phyloP scores from a whole-genome alignment of 2,888 invertebrate genomes.

The Aphodius granarius region DNA sequence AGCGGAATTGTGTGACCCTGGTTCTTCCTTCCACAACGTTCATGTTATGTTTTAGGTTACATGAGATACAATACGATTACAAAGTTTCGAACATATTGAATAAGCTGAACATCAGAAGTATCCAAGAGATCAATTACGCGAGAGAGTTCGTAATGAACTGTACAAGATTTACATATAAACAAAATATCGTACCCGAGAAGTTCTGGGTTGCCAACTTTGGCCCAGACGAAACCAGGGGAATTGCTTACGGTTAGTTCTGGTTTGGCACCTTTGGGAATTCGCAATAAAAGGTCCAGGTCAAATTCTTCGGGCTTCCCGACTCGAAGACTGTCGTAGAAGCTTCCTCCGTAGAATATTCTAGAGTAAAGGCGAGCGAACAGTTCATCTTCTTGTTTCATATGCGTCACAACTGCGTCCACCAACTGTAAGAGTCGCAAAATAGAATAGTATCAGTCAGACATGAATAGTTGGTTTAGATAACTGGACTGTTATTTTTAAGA shows the following conservation, averaged over 20 bases:
- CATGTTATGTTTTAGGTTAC: no score
- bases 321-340: slow-evolving; percentile 63
- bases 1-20: no score
- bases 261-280: slow-evolving; percentile 56
- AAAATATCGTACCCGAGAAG: neutral
- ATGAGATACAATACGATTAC: no score
- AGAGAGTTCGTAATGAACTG: no score
- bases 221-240: slow-evolving; percentile 3
- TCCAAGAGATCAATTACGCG: no score
- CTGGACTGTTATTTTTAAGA: no score
- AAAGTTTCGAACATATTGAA: no score
- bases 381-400: slow-evolving; percentile 41
- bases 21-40: neutral
- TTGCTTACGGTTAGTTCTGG: slow-evolving; percentile 23
- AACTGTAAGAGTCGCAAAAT: slow-evolving; percentile 33
- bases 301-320: slow-evolving; percentile 64
- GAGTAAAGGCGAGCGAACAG: slow-evolving; percentile 46
- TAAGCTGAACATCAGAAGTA: no score
- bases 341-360: slow-evolving; percentile 58
- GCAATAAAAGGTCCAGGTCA: slow-evolving; percentile 62
- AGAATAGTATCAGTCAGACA: neutral
- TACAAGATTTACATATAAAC: no score
- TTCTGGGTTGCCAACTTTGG: slow-evolving; percentile 3
- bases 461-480: no score
- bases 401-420: slow-evolving; percentile 36